Percentiles rank a stretch among this genome's conserved stretches.
Evolutionary conservation across 2,113 vertebrate genomes (phyloP).

Genomic region (Salvelinus alpinus): DNA sequence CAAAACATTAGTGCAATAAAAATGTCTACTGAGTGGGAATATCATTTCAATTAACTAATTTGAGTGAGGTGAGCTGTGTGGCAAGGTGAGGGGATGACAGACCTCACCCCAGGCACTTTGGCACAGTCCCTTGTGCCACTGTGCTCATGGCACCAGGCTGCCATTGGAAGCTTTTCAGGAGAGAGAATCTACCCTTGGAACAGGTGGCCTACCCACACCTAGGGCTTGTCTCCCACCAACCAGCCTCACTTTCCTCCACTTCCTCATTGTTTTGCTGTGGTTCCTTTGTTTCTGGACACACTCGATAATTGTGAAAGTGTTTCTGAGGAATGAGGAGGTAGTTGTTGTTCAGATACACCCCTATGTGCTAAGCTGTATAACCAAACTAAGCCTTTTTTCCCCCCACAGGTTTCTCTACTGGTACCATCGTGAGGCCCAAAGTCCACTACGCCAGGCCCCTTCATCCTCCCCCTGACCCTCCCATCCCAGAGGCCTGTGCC

Average conservation of each 20-base stretch:
- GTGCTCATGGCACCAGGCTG: constrained; percentile 69
- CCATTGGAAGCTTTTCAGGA: constrained; percentile 73
- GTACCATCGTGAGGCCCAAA: constrained; percentile 92
- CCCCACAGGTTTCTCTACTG: constrained; percentile 67
- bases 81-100: constrained; percentile 76
- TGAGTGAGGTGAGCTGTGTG: constrained; percentile 38
- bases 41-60: constrained; percentile 25
- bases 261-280: neutral
- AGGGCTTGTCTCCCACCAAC: constrained; percentile 65
- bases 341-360: neutral
- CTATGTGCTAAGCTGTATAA: neutral
- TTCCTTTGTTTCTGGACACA: constrained; percentile 8
- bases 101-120: constrained; percentile 77
- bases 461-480: constrained; percentile 84
- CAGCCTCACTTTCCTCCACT: constrained; percentile 46
- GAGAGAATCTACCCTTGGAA: constrained; percentile 76
- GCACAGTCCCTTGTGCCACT: constrained; percentile 70
- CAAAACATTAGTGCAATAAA: constrained; percentile 26
- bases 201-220: constrained; percentile 75
- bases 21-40: constrained; percentile 15
- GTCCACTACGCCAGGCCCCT: constrained; percentile 91
- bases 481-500: constrained; percentile 88
- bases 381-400: neutral
- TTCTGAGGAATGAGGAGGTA: no score
- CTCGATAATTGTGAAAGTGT: neutral